These are phyloP conservation scores for Poecilia gillii DNA, from an alignment of 2,797 vertebrate species.

Conservation along the genomic window DNA sequence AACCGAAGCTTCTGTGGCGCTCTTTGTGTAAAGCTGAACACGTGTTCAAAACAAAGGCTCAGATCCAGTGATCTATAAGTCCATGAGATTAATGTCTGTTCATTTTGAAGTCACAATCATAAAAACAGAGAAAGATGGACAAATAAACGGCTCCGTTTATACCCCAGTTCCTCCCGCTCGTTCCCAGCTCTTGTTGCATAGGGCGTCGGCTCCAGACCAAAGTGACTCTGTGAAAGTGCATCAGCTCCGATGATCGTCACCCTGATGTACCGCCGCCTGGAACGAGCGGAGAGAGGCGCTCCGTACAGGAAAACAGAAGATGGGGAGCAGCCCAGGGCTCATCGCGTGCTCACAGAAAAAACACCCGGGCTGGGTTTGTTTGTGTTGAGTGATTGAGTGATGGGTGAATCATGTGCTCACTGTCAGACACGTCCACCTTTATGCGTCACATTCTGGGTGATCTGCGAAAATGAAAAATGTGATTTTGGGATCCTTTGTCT, in stretches of 20 bases:
- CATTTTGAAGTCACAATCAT: background rate
- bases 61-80: background rate
- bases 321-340: conserved; percentile 17
- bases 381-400: conserved; percentile 8
- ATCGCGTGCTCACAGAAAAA: background rate
- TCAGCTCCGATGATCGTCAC: conserved; percentile 23
- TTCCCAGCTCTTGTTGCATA: conserved; percentile 28
- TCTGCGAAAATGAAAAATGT: background rate
- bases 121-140: conserved; percentile 12
- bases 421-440: conserved; percentile 43
- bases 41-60: background rate
- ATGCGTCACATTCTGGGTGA: conserved; percentile 14
- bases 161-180: conserved; percentile 3
- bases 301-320: conserved; percentile 34
- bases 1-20: background rate
- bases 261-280: conserved; percentile 11
- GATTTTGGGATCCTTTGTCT: background rate
- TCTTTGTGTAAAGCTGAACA: background rate
- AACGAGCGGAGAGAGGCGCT: conserved; percentile 16
- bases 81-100: background rate
- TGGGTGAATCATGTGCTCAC: conserved; percentile 14
- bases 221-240: conserved; percentile 7
- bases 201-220: conserved; percentile 35
- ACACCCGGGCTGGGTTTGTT: background rate
- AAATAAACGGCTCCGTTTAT: conserved; percentile 43